Evolutionary conservation across 2,797 vertebrate genomes (phyloP), one percentile per base, ranked within the genome.

Genomic region (Numenius phaeopus): DNA sequence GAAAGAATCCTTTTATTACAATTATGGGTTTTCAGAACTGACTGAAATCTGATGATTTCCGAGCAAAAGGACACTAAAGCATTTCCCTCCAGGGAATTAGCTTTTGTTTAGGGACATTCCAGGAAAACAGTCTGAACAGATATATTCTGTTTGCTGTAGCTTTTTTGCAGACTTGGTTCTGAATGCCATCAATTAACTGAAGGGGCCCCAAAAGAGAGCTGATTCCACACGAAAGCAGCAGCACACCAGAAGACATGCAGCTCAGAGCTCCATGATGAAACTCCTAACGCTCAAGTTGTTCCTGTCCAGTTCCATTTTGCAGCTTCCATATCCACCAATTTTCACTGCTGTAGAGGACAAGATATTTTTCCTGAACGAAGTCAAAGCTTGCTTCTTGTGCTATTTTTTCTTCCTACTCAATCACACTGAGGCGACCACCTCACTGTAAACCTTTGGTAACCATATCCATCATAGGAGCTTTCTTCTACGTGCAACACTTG

Each of bases 81-180:
- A 78, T 86, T 96, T 96, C 54, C 58, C 95, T 91, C 69, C 50
- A 86, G 89, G 73, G 96, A 90, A 57, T 66, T 7, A 66, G 47
- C 84, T 89, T 96, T 97, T 95, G 61, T 96, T 95, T 90, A 92
- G 91, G 89, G 95, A 85, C 78, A 86, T 97, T 98, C 94, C 94
- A 97, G 87, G 90, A 86, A 94, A 97, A 90, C 29, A 85, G 57
- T 78, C 87, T 84, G 87, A 78, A 84, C 66, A 90, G 87, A 90
- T 89, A 81, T 7, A 66, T 77, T 93, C 62, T 92, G 61, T 49
- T 96, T 47, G 57, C 93, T 84, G 49, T 10, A 81, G 77, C 14
- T 89, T 91, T 80, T 89, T 87, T 91, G 61, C 71, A 91, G 59
- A 30, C 27, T 59, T 76, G 20, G 23, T 95, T 94, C 75, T 92